Conservation (phyloP, 2,113 vertebrate genomes). For the Coregonus clupeaformis region DNA sequence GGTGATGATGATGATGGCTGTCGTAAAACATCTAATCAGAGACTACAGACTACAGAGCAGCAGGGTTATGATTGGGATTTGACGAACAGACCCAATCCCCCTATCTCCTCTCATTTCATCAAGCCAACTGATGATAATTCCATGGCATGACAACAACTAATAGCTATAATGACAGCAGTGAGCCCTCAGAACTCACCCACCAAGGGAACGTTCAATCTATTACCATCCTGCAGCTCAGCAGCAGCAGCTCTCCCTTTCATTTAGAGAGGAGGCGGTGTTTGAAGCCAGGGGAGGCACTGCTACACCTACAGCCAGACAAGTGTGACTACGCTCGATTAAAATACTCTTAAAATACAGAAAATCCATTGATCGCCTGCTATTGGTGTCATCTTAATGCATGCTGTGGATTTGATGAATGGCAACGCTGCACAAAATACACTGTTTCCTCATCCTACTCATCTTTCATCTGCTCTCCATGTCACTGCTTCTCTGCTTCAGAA, state of each 20-base stretch:
- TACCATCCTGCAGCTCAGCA: constrained; percentile 6
- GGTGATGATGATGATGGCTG: constrained; percentile 14
- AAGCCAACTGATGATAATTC: constrained; percentile 4
- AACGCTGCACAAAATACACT: constrained; percentile 2
- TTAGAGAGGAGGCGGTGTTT: constrained; percentile 1
- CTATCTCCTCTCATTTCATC: constrained; percentile 13
- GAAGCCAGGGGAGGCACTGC: not conserved
- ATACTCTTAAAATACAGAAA: constrained; percentile 39
- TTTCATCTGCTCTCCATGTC: constrained; percentile 22
- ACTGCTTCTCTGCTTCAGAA: constrained; percentile 19
- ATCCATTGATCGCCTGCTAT: constrained; percentile 42
- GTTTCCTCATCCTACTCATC: constrained; percentile 18
- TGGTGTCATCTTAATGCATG: constrained; percentile 45
- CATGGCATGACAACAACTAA: constrained; percentile 18
- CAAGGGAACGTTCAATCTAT: constrained; percentile 9
- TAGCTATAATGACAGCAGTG: constrained; percentile 8
- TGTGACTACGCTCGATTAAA: constrained; percentile 28
- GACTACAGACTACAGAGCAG: not conserved
- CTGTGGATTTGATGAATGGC: constrained; percentile 40
- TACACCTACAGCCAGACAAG: constrained; percentile 14
- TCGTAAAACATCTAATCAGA: constrained; percentile 1
- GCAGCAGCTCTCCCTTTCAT: constrained; percentile 18
- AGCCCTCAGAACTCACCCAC: too few relatives aligned
- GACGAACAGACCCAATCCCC: constrained; percentile 9
- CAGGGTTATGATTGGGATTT: not conserved